Base-by-base conservation (phyloP, 2,113 vertebrate species). In the Thalassoma bifasciatum region DNA sequence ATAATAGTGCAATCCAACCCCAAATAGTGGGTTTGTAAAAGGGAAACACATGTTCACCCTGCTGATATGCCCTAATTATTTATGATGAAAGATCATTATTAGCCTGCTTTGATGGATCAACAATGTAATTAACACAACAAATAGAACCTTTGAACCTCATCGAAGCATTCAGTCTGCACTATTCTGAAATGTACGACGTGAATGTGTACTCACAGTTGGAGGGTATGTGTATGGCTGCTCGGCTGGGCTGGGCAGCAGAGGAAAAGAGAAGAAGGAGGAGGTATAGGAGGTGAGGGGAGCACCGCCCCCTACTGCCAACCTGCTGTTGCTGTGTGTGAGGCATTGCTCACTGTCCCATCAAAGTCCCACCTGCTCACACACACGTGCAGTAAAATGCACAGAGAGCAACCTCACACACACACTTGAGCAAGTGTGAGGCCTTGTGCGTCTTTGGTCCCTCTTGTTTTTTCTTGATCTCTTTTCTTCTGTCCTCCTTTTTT, bases 261-360 rank as follows among this genome's bases (percentile, higher is more conserved):
- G 62, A 75, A 57, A 92, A 77, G n/a, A 91, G 76, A 77, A 90
- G 42, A 49, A 79, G 63, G 69, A 90, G 84, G 74, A 88, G 72
- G 66, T 86, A 66, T 67, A 42, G 89, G 79, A 89, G 84, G 83
- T 61, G 85, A 69, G 76, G 57, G 77, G 78, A 79, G 78, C 83
- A 78, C 62, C 77, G 92, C 91, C 93, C 91, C 93, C 94, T 92
- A 86, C 89, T 94, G 93, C 84, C 88, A 83, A 80, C 89, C 91
- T 91, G 91, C 90, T 95, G 92, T 93, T 61, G 91, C 90, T 92
- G 90, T 51, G 63, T 89, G 83, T 88, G 86, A 92, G 86, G 80
- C 93, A 95, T 95, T 86, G 91, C 92, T 93, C 92, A 92, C 84
- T 91, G 87, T 93, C 91, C 93, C 92, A 93, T 93, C 85, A 91